Evolutionary conservation across 2,113 vertebrate genomes (phyloP), one percentile per base, ranked within the genome.

Genomic region (Cathartes aura): DNA sequence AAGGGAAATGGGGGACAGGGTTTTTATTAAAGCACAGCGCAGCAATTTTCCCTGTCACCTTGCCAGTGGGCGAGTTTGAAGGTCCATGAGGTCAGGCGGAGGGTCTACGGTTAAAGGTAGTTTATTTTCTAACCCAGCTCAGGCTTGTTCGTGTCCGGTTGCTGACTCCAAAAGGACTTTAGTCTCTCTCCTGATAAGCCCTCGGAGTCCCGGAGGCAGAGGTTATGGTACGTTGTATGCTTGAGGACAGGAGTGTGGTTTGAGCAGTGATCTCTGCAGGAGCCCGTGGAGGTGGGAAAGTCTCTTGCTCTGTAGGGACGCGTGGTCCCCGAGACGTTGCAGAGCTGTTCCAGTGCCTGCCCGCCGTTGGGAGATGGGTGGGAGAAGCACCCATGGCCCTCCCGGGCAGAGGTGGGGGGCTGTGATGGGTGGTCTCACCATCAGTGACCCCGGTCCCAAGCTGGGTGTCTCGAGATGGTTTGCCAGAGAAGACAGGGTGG

Each of bases 191-290:
- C 79, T 66, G 55, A 2, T 19, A 8, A 1, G 9, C 75, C 80
- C 68, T 89, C 5, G 0, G 23, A 5, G 50, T 70, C 43, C 53
- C 5, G 8, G 55, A 89, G 72, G 42, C 19, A n/a, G 70, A 56
- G 73, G 60, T 85, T 52, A 12, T 1, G 9, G 60, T 6, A 50
- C 0, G 0, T 47, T 7, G 0, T 0, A 2, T 66, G 38, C 62
- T 24, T 53, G 52, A 50, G 47, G 36, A 19, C 3, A 0, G 64
- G 38, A 80, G 7, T 2, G 22, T 20, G 12, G 26, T 64, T 64
- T 75, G 48, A 52, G 26, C 18, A 27, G 14, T 4, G 1, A 22
- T 52, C 22, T 78, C 40, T 53, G 43, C 75, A 20, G 71, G 52
- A 91, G 11, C 36, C 36, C 1, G 1, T n/a, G n/a, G 78, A 72